Percentiles rank a stretch among this genome's conserved stretches.
Evolutionary conservation across 1,140 invertebrate genomes (phyloP).

Genomic region (Pseudachorutes palmiensis): DNA sequence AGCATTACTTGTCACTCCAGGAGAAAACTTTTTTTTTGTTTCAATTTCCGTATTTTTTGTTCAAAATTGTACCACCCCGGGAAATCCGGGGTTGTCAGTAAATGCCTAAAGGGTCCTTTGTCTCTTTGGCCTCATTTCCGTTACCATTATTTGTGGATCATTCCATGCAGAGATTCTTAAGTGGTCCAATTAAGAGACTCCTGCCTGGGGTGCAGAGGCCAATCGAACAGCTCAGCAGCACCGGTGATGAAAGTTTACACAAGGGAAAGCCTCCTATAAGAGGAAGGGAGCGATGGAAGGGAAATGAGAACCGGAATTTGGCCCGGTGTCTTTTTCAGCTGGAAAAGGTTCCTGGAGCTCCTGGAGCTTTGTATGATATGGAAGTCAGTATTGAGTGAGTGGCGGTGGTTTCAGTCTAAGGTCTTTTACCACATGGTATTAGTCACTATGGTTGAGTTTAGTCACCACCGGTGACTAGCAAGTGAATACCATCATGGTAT

Average conservation of each 20-base stretch:
- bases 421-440: conserved; percentile 2
- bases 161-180: background rate
- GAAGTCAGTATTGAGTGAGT: background rate
- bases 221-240: too few species aligned
- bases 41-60: background rate
- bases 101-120: background rate
- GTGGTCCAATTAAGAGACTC: background rate
- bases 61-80: background rate
- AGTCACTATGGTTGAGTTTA: conserved; percentile 2
- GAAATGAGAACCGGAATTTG: conserved; percentile 7
- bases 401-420: too few species aligned
- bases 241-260: background rate
- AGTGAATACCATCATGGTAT: too few species aligned
- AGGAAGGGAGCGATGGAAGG: too few species aligned
- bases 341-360: background rate
- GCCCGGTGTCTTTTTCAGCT: background rate
- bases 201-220: background rate
- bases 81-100: too few species aligned
- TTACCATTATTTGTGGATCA: conserved; percentile 1
- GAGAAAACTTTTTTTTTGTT: background rate
- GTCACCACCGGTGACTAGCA: background rate
- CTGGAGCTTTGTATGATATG: background rate
- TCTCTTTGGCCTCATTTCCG: background rate
- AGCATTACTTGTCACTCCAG: conserved; percentile 4
- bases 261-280: too few species aligned